Evolutionary conservation across 53 echinoderm and acorn worm genomes (phyloP), one percentile per base, ranked within the genome.

Genomic region (Stichopus horrens): DNA sequence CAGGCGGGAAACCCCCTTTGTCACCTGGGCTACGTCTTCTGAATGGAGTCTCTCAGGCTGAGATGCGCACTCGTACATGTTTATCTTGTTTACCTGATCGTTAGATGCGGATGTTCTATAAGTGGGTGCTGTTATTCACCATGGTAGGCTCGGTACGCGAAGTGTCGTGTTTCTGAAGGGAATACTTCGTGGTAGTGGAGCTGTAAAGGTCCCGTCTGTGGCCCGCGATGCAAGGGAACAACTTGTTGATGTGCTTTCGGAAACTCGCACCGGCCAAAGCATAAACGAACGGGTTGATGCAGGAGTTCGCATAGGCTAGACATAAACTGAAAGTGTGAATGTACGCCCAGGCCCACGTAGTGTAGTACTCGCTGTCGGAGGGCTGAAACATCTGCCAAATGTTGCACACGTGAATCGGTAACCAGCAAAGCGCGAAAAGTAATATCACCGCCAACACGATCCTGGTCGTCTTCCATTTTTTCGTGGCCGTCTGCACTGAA

Each of bases 371-470:
- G 13, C 58, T 84, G 6, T 55, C 55, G 18, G 84, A 58, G n/a
- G 87, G 84, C 53, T 92, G 92, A 71, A 95, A 86, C n/a, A 76
- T 88, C 74, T 90, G 71, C 97, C 97, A 97, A 21, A 95, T 88
- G 79, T 97, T 97, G 53, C 92, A 57, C 8, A 91, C 89, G 76
- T 97, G 97, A 53, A 93, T 89, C 7, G 97, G 97, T n/a, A 93
- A 92, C 97, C 97, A 97, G 65, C 95, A 97, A 55, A 97, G 21
- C 7, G 95, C 97, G 65, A 97, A 97, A 4, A 97, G 87, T 74
- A 97, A 85, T 18, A 97, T 95, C 18, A 97, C 95, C 18, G 88
- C 90, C 71, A 97, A 75, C 5, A 97, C 95, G n/a, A 97, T 97
- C 9, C 91, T 91, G 6, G 97, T 97, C 7, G 95, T 95, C 86